Evolutionary conservation across 2,888 invertebrate genomes (phyloP).

Genomic region (Tachystola acroxantha): DNA sequence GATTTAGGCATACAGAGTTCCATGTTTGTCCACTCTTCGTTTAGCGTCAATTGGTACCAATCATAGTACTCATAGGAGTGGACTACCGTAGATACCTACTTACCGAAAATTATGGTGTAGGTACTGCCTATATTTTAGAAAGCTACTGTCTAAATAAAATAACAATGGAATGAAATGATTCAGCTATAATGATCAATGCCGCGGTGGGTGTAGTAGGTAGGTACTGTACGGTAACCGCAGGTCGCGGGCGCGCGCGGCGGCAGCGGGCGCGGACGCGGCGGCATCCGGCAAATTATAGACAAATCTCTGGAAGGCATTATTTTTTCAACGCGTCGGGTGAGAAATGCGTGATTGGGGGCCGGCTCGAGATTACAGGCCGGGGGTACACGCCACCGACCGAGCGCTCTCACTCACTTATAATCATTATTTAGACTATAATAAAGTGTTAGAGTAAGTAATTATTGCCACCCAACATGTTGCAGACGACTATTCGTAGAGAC

Average conservation of each 20-base stretch:
- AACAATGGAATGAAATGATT: slow-evolving; percentile 48
- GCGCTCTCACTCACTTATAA: slow-evolving; percentile 63
- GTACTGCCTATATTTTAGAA: slow-evolving; percentile 50
- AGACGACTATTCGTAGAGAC: slow-evolving; percentile 6
- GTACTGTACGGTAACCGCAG: neutral
- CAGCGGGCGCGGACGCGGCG: slow-evolving; percentile 37
- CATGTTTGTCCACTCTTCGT: too few species aligned
- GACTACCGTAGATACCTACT: too few species aligned
- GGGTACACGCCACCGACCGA: slow-evolving; percentile 66
- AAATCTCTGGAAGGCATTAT: slow-evolving; percentile 71
- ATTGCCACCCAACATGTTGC: slow-evolving; percentile 54
- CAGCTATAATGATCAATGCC: slow-evolving; percentile 23
- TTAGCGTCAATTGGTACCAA: too few species aligned
- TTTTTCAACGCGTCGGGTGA: slow-evolving; percentile 78
- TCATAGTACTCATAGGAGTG: too few species aligned
- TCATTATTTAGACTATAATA: slow-evolving; percentile 71
- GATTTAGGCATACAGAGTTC: too few species aligned
- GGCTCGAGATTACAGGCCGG: slow-evolving; percentile 69
- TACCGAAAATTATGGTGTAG: slow-evolving; percentile 37
- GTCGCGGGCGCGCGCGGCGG: slow-evolving; percentile 19
- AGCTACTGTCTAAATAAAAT: slow-evolving; percentile 59
- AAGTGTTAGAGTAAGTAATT: slow-evolving; percentile 67
- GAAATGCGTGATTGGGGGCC: slow-evolving; percentile 76
- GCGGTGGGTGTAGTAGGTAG: too few species aligned
- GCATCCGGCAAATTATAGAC: slow-evolving; percentile 74